phyloP scores from a whole-genome alignment of 2,797 vertebrate genomes.

The Pterois miles region DNA sequence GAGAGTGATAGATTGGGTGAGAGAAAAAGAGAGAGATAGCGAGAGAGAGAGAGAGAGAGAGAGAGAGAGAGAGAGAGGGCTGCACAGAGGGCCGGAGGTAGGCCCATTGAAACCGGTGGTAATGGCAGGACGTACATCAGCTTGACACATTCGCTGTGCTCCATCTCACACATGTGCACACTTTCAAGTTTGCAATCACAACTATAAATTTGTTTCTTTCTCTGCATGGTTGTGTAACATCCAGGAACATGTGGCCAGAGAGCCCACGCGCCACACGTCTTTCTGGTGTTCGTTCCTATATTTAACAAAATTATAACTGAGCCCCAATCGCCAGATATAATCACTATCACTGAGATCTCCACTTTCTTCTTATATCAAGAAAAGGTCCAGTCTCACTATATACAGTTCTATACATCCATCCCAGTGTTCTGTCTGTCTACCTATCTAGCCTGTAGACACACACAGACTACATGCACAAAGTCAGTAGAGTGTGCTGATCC shows the following conservation, averaged over 20 bases:
- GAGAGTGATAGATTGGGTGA: slow-evolving; percentile 16
- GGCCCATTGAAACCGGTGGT: slow-evolving; percentile 43
- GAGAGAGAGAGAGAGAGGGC: neutral
- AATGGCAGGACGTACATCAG: slow-evolving; percentile 67
- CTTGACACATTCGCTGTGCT: slow-evolving; percentile 49
- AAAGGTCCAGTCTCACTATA: neutral
- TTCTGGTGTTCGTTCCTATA: neutral
- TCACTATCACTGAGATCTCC: neutral
- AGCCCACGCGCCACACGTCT: neutral
- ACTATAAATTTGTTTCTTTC: neutral
- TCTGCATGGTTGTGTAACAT: neutral
- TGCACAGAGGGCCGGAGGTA: slow-evolving; percentile 28
- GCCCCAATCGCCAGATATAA: neutral
- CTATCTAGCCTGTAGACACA: slow-evolving; percentile 17
- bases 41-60: neutral
- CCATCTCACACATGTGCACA: slow-evolving; percentile 4
- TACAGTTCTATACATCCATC: neutral
- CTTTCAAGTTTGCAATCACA: slow-evolving; percentile 1
- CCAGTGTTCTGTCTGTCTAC: neutral
- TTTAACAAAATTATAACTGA: neutral
- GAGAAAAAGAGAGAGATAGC: neutral
- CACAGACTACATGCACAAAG: slow-evolving; percentile 9
- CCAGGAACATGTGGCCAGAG: neutral
- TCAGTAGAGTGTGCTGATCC: slow-evolving; percentile 55
- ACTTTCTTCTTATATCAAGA: neutral